Conservation (phyloP, 64 coral and sea anemone genomes). For the Astreopora myriophthalma region DNA sequence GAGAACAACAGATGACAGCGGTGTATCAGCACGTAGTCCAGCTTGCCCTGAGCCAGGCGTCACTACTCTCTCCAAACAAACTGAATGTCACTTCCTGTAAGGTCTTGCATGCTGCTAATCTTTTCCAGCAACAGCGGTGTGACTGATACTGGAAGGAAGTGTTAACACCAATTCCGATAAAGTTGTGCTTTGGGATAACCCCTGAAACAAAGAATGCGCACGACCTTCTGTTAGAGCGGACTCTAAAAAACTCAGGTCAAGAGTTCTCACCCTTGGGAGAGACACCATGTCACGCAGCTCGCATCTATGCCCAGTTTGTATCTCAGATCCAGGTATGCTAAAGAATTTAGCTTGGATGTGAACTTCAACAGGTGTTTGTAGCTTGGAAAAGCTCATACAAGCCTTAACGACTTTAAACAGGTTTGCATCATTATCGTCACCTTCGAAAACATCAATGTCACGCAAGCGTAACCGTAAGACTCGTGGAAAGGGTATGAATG, state of each 20-base stretch:
- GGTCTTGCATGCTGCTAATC: background rate
- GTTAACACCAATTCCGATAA: background rate
- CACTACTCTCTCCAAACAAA: background rate
- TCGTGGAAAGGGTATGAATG: background rate
- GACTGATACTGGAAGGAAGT: fast-evolving
- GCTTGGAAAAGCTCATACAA: background rate
- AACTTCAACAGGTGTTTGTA: background rate
- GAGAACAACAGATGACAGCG: background rate
- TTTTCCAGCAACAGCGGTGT: too few species aligned
- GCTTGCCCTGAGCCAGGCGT: background rate
- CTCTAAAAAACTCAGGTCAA: background rate
- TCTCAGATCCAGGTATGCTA: too few species aligned
- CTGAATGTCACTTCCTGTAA: background rate
- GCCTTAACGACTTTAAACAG: background rate
- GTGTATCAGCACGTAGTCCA: background rate
- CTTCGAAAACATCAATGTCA: background rate
- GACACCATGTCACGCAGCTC: background rate
- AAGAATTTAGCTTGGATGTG: background rate
- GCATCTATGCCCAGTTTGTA: background rate
- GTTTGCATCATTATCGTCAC: background rate
- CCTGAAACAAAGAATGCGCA: background rate
- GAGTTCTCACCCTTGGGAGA: background rate
- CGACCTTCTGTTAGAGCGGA: too few species aligned
- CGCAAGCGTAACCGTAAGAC: background rate
- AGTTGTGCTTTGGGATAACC: background rate